Conservation (phyloP, 2,113 vertebrate genomes). For the Cyprinus carpio region DNA sequence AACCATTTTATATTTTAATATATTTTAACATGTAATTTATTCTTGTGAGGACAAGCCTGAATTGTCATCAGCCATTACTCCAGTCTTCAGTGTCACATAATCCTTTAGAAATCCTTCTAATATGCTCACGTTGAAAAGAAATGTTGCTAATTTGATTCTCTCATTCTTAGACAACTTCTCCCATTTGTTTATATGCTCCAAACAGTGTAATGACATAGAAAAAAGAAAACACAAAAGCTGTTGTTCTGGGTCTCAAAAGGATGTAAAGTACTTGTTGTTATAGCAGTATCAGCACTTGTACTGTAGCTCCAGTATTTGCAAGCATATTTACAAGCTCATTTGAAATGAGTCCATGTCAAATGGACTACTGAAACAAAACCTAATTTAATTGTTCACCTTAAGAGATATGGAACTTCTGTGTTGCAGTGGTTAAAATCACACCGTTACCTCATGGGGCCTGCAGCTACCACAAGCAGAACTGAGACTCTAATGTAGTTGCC, state of each 20-base stretch:
- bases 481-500: conserved; percentile 51
- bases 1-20: too few species aligned
- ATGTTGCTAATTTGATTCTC: too few species aligned
- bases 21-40: neutral
- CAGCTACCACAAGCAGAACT: conserved; percentile 60
- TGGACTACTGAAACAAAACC: neutral
- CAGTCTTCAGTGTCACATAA: neutral
- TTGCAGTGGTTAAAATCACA: conserved; percentile 38
- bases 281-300: neutral
- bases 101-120: neutral
- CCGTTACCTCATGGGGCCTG: conserved; percentile 39
- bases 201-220: neutral
- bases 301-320: neutral
- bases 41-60: neutral
- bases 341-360: neutral
- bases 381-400: conserved; percentile 14
- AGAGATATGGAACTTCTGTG: conserved; percentile 21
- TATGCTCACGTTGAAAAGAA: too few species aligned
- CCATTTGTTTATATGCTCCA: neutral
- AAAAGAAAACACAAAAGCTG: too few species aligned
- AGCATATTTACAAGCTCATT: neutral
- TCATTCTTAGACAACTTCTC: neutral
- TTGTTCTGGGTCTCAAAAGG: too few species aligned
- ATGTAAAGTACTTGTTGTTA: neutral
- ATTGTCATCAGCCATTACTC: neutral